A percentile compares a stretch with the other conserved stretches of the same genome.
Evolutionary conservation across 2,797 vertebrate species (phyloP).

Genomic region (Synanceia verrucosa): DNA sequence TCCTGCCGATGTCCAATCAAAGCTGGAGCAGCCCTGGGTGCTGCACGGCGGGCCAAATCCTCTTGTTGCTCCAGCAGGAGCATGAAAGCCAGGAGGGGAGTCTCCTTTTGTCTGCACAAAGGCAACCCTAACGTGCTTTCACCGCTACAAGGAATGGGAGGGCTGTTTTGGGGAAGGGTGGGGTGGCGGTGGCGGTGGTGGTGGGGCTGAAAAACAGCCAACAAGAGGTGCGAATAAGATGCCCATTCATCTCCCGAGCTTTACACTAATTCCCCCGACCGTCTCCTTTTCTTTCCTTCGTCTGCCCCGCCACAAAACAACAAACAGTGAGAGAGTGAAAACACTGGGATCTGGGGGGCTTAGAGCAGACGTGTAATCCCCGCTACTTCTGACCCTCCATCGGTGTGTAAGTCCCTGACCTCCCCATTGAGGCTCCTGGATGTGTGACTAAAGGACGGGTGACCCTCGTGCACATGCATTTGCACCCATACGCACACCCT

Average conservation of each 20-base stretch:
- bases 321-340: constrained; percentile 85
- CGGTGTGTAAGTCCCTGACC: constrained; percentile 84
- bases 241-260: constrained; percentile 84
- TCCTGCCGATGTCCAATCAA: constrained; percentile 83
- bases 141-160: constrained; percentile 84
- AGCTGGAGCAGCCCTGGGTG: constrained; percentile 74
- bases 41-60: constrained; percentile 80
- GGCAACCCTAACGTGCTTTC: constrained; percentile 85
- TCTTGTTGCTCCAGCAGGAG: constrained; percentile 84
- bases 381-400: constrained; percentile 87
- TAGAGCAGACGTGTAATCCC: constrained; percentile 86
- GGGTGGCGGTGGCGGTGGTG: not conserved
- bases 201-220: constrained; percentile 79
- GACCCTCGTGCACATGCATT: constrained; percentile 72
- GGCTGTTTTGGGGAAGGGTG: constrained; percentile 70
- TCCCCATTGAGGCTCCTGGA: constrained; percentile 77
- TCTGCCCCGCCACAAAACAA: constrained; percentile 84
- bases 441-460: constrained; percentile 82
- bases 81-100: constrained; percentile 84
- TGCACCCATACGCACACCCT: constrained; percentile 55
- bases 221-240: constrained; percentile 88
- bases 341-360: constrained; percentile 83
- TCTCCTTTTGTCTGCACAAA: constrained; percentile 84
- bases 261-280: constrained; percentile 86
- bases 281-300: constrained; percentile 80